These are phyloP conservation scores for Carlito syrichta DNA, from an alignment of 2,113 vertebrate genomes.

Conservation along the genomic window DNA sequence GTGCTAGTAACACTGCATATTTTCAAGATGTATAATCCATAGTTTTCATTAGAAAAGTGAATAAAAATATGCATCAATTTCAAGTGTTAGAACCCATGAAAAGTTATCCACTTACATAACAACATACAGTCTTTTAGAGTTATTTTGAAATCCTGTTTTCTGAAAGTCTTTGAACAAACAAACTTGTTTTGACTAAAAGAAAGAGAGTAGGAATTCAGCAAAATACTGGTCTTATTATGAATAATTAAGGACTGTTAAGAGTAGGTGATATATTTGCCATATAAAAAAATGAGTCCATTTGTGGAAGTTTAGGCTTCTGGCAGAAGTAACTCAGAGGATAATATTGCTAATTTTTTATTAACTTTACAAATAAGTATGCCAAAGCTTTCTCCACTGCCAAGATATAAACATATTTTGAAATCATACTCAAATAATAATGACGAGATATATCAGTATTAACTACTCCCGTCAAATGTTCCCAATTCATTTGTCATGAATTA, in stretches of 20 bases:
- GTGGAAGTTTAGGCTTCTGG: neutral
- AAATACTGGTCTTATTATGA: neutral
- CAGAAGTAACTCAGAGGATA: neutral
- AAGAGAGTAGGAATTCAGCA: neutral
- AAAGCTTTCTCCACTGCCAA: neutral
- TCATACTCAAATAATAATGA: neutral
- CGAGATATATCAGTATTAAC: neutral
- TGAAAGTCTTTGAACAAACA: neutral
- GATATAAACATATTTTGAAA: slow-evolving; percentile 24
- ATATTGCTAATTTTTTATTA: neutral
- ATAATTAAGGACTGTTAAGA: neutral
- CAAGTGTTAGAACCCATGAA: neutral
- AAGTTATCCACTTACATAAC: neutral
- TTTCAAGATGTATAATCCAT: slow-evolving; percentile 15
- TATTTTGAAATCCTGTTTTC: slow-evolving; percentile 13
- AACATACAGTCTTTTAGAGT: neutral
- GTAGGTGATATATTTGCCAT: neutral
- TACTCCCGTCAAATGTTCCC: neutral
- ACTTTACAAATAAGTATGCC: neutral
- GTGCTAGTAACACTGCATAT: neutral
- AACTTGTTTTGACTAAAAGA: neutral
- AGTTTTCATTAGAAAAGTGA: slow-evolving; percentile 33
- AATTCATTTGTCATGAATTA: neutral
- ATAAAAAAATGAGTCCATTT: neutral
- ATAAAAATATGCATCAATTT: slow-evolving; percentile 30